Percentiles rank a stretch among this genome's conserved stretches.
phyloP scores from a whole-genome alignment of 2,797 vertebrate species.

The Sebastes paucispinis region DNA sequence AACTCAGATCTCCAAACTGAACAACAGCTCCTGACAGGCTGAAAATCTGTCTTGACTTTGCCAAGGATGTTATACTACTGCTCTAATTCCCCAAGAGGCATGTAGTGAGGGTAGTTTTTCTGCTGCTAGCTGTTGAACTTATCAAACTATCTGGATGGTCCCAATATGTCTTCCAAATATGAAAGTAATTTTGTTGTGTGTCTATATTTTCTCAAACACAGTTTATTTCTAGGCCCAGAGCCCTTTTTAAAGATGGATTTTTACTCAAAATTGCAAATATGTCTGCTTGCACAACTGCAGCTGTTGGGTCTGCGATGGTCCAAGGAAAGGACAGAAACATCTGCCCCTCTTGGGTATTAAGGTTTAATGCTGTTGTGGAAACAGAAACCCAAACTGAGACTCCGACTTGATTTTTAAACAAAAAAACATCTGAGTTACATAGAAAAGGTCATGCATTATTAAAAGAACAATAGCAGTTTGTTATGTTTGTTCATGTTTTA shows the following conservation, averaged over 20 bases:
- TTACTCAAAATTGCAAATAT: constrained; percentile 7
- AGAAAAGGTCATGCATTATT: constrained; percentile 2
- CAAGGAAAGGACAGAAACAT: constrained; percentile 5
- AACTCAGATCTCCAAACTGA: constrained; percentile 24
- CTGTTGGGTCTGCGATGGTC: constrained; percentile 21
- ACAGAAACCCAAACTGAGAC: constrained; percentile 29
- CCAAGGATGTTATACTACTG: not conserved
- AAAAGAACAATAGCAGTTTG: not conserved
- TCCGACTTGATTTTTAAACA: not conserved
- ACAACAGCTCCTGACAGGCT: constrained; percentile 23
- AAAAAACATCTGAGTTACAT: constrained; percentile 2
- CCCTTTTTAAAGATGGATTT: not conserved
- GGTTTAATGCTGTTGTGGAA: constrained; percentile 22
- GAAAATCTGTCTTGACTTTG: constrained; percentile 24
- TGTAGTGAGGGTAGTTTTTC: not conserved
- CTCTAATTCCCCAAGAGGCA: not conserved
- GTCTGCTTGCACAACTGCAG: constrained; percentile 19
- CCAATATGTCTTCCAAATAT: constrained; percentile 7
- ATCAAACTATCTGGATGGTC: not conserved
- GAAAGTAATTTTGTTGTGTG: not conserved
- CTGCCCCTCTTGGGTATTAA: constrained; percentile 5
- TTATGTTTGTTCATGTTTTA: not conserved
- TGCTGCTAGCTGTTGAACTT: not conserved
- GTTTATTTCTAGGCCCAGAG: not conserved
- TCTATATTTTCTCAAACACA: not conserved